Conservation (phyloP, 2,113 vertebrate species). For the Apus apus region DNA sequence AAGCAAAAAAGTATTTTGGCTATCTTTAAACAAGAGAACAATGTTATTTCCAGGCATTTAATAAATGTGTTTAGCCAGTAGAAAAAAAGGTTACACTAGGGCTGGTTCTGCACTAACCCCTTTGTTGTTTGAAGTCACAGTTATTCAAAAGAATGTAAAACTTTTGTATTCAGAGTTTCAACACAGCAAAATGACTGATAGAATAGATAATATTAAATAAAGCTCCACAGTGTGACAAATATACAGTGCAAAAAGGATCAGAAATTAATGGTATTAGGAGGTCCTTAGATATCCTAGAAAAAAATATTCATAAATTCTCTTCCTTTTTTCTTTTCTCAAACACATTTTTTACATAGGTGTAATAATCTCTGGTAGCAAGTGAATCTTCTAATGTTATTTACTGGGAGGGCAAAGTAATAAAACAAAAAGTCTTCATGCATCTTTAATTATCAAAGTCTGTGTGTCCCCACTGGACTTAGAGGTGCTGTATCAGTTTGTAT, state of each 20-base stretch:
- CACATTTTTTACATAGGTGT: not conserved
- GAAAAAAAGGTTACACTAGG: not conserved
- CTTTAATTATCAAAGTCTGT: not conserved
- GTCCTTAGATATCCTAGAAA: not conserved
- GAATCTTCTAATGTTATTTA: not conserved
- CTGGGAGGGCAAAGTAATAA: not conserved
- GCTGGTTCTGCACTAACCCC: not conserved
- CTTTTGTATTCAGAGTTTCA: conserved; percentile 9
- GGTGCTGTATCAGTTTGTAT: not conserved
- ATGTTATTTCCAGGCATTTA: not conserved
- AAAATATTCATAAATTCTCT: not conserved
- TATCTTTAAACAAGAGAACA: not conserved
- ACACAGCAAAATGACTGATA: not conserved
- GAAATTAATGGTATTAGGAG: not conserved
- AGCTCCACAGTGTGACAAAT: not conserved
- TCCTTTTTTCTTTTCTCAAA: not conserved
- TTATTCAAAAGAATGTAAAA: conserved; percentile 3
- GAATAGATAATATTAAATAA: not conserved
- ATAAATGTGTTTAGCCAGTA: not conserved
- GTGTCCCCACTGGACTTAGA: not conserved
- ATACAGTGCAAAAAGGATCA: not conserved
- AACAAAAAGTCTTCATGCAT: not conserved
- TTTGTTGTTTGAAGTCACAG: conserved; percentile 22
- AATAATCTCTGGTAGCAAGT: not conserved
- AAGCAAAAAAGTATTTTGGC: not conserved